Evolutionary conservation across 2,888 invertebrate genomes (phyloP).

Genomic region (Cerceris rybyensis): DNA sequence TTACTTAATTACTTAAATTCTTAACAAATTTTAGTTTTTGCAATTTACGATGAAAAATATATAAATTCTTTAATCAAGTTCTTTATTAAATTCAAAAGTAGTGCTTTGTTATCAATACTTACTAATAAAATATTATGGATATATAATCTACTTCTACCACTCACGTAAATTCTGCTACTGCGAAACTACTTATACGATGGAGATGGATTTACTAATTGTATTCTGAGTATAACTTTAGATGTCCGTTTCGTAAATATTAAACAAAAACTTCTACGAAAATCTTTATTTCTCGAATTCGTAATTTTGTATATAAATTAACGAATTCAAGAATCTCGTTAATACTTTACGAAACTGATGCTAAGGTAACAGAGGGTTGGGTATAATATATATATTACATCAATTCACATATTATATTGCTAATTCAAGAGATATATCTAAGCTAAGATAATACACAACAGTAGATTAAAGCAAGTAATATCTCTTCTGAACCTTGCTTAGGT

Average conservation of each 20-base stretch:
- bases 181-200: not conserved
- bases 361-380: not conserved
- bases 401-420: conserved; percentile 3
- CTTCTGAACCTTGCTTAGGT: conserved; percentile 11
- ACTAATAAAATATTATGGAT: not conserved
- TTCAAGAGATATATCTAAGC: not conserved
- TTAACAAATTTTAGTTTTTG: not conserved
- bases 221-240: not conserved
- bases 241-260: not conserved
- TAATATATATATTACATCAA: not conserved
- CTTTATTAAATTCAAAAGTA: conserved; percentile 1
- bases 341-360: not conserved
- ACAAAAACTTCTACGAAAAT: not conserved
- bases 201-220: not conserved
- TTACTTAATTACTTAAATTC: not conserved
- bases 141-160: not conserved
- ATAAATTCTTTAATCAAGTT: not conserved
- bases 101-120: not conserved
- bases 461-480: not conserved
- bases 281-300: not conserved
- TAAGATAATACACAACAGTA: not conserved
- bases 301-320: not conserved
- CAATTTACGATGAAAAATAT: not conserved
- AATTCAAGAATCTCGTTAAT: too few relatives aligned
- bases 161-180: not conserved